phyloP scores from a whole-genome alignment of 2,888 invertebrate genomes.

The Lasioglossum oenotherae region DNA sequence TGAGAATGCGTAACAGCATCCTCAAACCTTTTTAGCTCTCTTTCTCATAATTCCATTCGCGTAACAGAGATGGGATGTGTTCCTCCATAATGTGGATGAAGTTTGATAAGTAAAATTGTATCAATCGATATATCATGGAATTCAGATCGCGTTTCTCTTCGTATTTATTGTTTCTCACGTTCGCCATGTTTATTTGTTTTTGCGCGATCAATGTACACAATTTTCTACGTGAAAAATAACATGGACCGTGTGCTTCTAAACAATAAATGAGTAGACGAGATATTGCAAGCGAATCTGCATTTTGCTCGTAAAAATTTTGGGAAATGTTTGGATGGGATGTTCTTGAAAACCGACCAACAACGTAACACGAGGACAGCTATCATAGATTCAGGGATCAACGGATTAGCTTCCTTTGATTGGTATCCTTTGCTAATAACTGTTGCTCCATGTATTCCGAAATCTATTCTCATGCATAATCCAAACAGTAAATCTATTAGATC shows the following conservation, averaged over 20 bases:
- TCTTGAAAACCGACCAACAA: slow-evolving; percentile 1
- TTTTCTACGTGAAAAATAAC: neutral
- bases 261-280: neutral
- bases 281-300: neutral
- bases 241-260: neutral
- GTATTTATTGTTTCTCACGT: neutral
- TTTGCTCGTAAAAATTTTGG: neutral
- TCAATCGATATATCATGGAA: neutral
- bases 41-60: neutral
- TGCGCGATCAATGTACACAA: neutral
- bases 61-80: neutral
- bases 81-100: neutral
- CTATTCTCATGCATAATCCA: neutral
- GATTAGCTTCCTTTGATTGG: slow-evolving; percentile 24
- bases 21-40: neutral
- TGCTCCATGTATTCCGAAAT: slow-evolving; percentile 13
- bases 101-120: neutral
- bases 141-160: neutral
- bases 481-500: neutral
- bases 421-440: slow-evolving; percentile 1
- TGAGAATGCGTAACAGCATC: neutral
- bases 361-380: neutral
- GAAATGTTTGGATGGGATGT: no score
- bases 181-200: neutral
- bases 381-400: slow-evolving; percentile 19